Evolutionary conservation across 2,113 vertebrate genomes (phyloP).

Genomic region (Rhabdornis inornatus): DNA sequence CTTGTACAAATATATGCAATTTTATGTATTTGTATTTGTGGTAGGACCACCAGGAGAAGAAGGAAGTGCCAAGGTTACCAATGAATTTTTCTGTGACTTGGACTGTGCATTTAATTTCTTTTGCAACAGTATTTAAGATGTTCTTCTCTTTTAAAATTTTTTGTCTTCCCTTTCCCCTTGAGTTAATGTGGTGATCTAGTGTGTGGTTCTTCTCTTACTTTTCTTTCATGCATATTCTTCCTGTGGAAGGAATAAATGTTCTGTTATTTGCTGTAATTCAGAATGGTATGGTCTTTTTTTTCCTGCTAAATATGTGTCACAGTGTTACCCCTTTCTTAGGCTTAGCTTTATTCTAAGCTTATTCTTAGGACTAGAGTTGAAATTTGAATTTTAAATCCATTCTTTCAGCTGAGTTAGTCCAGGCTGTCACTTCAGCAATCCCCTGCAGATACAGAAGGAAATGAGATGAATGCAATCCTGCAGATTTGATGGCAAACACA

Average conservation of each 20-base stretch:
- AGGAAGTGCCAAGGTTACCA: not conserved
- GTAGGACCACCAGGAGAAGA: not conserved
- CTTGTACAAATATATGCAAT: not conserved
- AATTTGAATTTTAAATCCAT: constrained; percentile 10
- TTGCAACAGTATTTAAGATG: not conserved
- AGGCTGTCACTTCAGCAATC: not conserved
- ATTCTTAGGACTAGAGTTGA: not conserved
- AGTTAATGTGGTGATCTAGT: not conserved
- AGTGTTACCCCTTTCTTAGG: not conserved
- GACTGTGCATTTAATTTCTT: not conserved
- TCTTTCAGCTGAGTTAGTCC: not conserved
- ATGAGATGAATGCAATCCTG: not conserved
- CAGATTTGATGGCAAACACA: not conserved
- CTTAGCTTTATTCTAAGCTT: not conserved
- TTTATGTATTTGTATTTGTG: not conserved
- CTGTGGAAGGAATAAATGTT: not conserved
- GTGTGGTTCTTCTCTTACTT: not conserved
- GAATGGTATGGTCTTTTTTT: not conserved
- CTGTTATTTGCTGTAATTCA: not conserved
- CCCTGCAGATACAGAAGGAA: not conserved
- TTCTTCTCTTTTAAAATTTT: not conserved
- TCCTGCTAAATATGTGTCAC: not conserved
- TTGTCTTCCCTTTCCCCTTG: not conserved
- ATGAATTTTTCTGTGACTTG: not conserved
- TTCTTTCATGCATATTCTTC: not conserved